Evolutionary conservation across 2,113 vertebrate genomes (phyloP).

Genomic region (Nibea albiflora): DNA sequence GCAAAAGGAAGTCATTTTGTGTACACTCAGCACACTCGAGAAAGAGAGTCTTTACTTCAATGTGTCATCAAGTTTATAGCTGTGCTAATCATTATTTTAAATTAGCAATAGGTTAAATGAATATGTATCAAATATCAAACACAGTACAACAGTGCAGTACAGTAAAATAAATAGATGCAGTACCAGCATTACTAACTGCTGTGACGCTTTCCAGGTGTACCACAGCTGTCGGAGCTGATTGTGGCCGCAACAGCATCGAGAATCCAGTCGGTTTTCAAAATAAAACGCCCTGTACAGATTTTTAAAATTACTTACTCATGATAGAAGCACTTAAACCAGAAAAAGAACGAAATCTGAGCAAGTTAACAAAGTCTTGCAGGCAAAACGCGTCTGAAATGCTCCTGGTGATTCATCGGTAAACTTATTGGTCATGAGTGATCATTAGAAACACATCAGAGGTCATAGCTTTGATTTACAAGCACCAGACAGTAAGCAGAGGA

Average conservation of each 20-base stretch:
- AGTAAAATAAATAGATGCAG: not conserved
- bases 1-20: not conserved
- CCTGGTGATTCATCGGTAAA: too few relatives aligned
- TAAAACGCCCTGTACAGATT: too few relatives aligned
- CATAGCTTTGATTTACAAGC: constrained; percentile 58
- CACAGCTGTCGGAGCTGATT: too few relatives aligned
- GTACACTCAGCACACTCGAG: not conserved
- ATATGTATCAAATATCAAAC: not conserved
- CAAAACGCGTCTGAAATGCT: too few relatives aligned
- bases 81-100: not conserved
- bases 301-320: too few relatives aligned
- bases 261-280: too few relatives aligned
- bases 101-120: not conserved
- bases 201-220: too few relatives aligned
- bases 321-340: too few relatives aligned
- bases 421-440: too few relatives aligned
- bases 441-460: constrained; percentile 27
- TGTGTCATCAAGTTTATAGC: not conserved
- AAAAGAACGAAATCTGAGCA: too few relatives aligned
- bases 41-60: not conserved
- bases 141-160: not conserved
- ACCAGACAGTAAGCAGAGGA: constrained; percentile 23
- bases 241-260: too few relatives aligned
- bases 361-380: too few relatives aligned
- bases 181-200: not conserved